These are phyloP conservation scores for Grallaria varia DNA, from an alignment of 2,113 vertebrate species.

Conservation along the genomic window DNA sequence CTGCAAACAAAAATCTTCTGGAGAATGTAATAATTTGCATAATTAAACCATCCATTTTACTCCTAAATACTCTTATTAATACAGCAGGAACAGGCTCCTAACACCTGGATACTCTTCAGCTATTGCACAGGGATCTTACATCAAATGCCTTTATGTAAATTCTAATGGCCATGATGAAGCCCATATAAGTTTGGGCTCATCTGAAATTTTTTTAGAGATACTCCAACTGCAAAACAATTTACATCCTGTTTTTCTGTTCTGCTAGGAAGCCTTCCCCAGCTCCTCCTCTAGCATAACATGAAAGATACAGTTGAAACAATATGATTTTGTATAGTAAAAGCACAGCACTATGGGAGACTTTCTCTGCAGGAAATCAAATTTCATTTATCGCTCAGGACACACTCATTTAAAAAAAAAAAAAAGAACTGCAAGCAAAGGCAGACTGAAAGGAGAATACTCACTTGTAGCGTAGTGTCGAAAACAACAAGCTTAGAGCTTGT, in stretches of 20 bases:
- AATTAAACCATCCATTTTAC: constrained; percentile 14
- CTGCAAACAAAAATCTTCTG: constrained; percentile 40
- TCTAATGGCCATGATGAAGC: not conserved
- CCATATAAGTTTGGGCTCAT: not conserved
- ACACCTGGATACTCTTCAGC: not conserved
- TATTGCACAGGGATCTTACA: not conserved
- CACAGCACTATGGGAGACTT: not conserved
- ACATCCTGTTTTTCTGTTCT: not conserved
- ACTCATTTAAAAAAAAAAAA: not conserved
- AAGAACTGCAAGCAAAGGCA: not conserved
- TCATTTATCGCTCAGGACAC: not conserved
- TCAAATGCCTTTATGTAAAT: not conserved
- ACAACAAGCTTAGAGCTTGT: constrained; percentile 98
- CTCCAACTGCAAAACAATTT: not conserved
- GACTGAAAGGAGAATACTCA: constrained; percentile 63
- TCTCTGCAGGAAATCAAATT: not conserved
- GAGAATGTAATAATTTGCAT: constrained; percentile 10
- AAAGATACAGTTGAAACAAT: not conserved
- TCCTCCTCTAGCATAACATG: not conserved
- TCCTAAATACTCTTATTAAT: not conserved
- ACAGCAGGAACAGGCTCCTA: not conserved
- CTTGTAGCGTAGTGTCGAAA: constrained; percentile 96
- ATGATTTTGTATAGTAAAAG: not conserved
- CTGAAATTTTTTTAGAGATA: not conserved
- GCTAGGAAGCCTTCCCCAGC: not conserved